phyloP scores from a whole-genome alignment of 2,113 vertebrate genomes.

The human region GRCh38 chr2:26103001-26103500 shows the following conservation, averaged over 20 bases:
- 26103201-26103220: neutral
- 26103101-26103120: neutral
- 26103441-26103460: neutral
- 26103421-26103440: neutral
- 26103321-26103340: neutral
- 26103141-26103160: conserved; percentile 5
- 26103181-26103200: neutral
- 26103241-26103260: neutral
- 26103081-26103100: neutral
- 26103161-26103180: neutral
- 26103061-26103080: neutral
- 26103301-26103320: neutral
- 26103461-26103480: neutral
- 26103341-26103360: neutral
- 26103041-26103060: neutral
- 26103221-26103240: neutral
- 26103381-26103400: neutral
- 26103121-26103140: neutral
- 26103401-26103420: neutral
- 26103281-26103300: neutral
- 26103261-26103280: neutral
- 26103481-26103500: neutral
- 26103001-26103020: neutral
- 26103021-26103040: neutral
- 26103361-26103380: neutral